Evolutionary conservation across 1,140 invertebrate genomes (phyloP), one percentile per base, ranked within the genome.

Genomic region (Araneus ventricosus): DNA sequence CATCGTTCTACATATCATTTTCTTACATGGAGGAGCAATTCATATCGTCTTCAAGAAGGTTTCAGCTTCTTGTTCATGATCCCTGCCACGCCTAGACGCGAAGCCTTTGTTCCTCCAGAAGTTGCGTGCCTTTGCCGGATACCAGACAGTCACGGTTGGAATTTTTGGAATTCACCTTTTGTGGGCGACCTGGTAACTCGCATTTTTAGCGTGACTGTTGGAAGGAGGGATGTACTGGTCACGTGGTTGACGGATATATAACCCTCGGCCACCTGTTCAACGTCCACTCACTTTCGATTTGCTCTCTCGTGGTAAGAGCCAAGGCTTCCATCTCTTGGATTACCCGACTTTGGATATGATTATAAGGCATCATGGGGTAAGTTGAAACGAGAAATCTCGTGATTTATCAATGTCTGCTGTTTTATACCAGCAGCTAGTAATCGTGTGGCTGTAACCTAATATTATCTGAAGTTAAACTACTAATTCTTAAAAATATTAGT

Each of bases 171-270:
- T 63, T 22, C 61, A 79, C 90, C 27, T 92, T 90, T 90, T 90
- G 89, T 80, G 52, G 67, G 8, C 70, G 89, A 90, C 79, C 89
- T 79, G 57, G 45, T 90, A 45, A 90, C 75, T 82, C 52, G 79
- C 52, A 90, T 90, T 90, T 75, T 90, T 90, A 8, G 61, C n/a
- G 88, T 89, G 63, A 30, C 37, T 41, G 39, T 75, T 79, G 30
- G 88, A 24, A 27, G 27, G 5, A 45, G 37, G 39, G 82, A 37
- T 45, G 79, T 20, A 37, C 27, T 30, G 41, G 80, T 92, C 90
- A 92, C 90, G 90, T 92, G 90, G 90, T 92, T 86, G 82, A 34
- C 90, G 61, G 59, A 41, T 92, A 92, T 92, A 92, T 86, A 92
- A 85, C 27, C 37, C 22, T 39, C 17, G 59, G 6, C 34, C 24